Base-by-base conservation (phyloP, 2,888 invertebrate genomes). In the Mythimna vitellina region DNA sequence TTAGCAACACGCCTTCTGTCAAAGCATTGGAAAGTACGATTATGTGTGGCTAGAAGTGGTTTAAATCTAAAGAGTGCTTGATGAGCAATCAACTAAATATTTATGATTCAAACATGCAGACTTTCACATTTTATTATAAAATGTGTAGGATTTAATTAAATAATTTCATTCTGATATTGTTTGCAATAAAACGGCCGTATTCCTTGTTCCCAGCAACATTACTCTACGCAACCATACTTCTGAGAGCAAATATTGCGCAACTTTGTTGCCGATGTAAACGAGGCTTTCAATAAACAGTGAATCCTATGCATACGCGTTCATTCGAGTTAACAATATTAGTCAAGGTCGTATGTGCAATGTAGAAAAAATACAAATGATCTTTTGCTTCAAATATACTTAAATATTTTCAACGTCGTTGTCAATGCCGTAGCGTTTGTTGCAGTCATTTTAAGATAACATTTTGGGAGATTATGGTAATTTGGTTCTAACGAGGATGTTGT, bases 271-370 rank as follows among this genome's bases (percentile, higher is more conserved):
- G n/a, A 14, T 60, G 22, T 60, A 60, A n/a, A 60, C 38, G 25
- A 14, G n/a, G 9, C 42, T 80, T 76, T 73, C 72, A 77, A 78
- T 46, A 73, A 74, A 82, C 61, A 73, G 49, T 73, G 53, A 74
- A 83, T 80, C 63, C 69, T 64, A 73, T 71, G 78, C 76, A 73
- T 83, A 80, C 76, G 82, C 78, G 72, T 62, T 72, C 51, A 72
- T 76, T 76, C 20, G 67, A 74, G 74, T 73, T 73, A 42, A 77
- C 76, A 73, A 69, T 60, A 60, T 67, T 57, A 63, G 73, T 74
- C 84, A 79, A 81, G 82, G 86, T 51, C 70, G 9, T 51, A 0
- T 58, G 60, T 75, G 78, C 73, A 78, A 84, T 84, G 81, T 75
- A 65, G 63, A 66, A 69, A 70, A 84, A 73, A 73, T 25, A 77